Base-by-base conservation (phyloP, 1,140 invertebrate species). In the Bacillus rossius region DNA sequence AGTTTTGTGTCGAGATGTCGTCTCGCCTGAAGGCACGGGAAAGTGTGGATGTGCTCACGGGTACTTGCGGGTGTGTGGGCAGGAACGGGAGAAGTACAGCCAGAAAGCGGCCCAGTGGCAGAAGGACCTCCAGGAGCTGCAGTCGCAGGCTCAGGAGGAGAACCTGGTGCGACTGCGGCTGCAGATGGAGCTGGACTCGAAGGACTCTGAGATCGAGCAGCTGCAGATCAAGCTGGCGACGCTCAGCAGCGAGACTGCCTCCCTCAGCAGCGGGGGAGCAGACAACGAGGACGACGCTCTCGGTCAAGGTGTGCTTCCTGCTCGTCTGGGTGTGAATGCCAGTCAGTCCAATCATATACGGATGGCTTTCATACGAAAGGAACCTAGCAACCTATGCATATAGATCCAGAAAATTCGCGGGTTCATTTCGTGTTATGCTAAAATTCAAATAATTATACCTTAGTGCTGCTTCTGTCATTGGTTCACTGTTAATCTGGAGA, bases 171-270 rank as follows among this genome's bases (percentile, higher is more conserved):
- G 86, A 65, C 72, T 90, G 48, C 85, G 87, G 47, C 77, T 97
- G 47, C 89, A 95, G 73, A 97, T 98, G 94, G 95, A 98, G 76
- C 77, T 94, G 22, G 95, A 97, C 72, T 92, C 92, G 61, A 98
- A 98, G 74, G 94, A 97, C 71, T 92, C 88, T 1, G 95, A 98
- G 75, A 94, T 97, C 59, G 95, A 98, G 77, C 87, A 93, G 64
- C 75, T 98, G 14, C 86, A 91, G 71, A 84, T 88, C 71, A 93
- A 91, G 70, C 78, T 95, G 48, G 81, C 83, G 0, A 79, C 82
- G 4, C 70, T 89, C 19, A 89, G 86, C 55, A 89, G 87, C 66
- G 94, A 97, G 74, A 94, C 91, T 0, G 90, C 89, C 1, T 96
- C 92, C 8, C 80, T 96, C 26, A 92, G 90, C 55, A 96, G 92